Percentiles rank a stretch among this genome's conserved stretches.
phyloP scores from a whole-genome alignment of 2,797 vertebrate genomes.

The Cryptoprocta ferox region DNA sequence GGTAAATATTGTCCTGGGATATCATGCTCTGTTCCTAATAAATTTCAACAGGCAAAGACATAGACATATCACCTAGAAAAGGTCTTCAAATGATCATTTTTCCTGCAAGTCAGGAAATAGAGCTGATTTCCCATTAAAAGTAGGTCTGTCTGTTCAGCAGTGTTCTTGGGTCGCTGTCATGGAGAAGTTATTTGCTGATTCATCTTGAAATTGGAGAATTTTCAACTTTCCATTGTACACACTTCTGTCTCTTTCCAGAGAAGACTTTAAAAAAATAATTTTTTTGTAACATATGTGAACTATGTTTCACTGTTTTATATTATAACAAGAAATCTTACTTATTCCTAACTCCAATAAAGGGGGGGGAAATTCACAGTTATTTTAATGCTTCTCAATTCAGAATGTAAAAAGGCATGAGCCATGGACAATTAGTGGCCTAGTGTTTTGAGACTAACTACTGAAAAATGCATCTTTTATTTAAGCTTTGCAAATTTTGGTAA shows the following conservation, averaged over 20 bases:
- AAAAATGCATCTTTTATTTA: constrained; percentile 4
- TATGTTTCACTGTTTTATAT: constrained; percentile 45
- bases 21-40: constrained; percentile 47
- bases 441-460: neutral
- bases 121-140: constrained; percentile 15
- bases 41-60: constrained; percentile 39
- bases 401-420: neutral
- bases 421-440: neutral
- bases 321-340: constrained; percentile 41
- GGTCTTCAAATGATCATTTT: neutral
- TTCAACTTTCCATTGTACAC: constrained; percentile 66
- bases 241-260: constrained; percentile 56
- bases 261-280: constrained; percentile 5
- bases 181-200: constrained; percentile 69
- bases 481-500: neutral
- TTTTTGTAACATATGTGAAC: constrained; percentile 59
- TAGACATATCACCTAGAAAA: neutral
- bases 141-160: neutral
- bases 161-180: neutral
- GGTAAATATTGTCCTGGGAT: constrained; percentile 14
- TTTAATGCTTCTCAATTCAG: neutral
- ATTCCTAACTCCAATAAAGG: neutral
- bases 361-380: neutral
- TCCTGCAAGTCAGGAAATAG: constrained; percentile 27
- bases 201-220: constrained; percentile 63